Percentiles rank a stretch among this genome's conserved stretches.
These are phyloP conservation scores for Thecocarcelia acutangulata DNA, from an alignment of 2,888 invertebrate species.

Conservation along the genomic window DNA sequence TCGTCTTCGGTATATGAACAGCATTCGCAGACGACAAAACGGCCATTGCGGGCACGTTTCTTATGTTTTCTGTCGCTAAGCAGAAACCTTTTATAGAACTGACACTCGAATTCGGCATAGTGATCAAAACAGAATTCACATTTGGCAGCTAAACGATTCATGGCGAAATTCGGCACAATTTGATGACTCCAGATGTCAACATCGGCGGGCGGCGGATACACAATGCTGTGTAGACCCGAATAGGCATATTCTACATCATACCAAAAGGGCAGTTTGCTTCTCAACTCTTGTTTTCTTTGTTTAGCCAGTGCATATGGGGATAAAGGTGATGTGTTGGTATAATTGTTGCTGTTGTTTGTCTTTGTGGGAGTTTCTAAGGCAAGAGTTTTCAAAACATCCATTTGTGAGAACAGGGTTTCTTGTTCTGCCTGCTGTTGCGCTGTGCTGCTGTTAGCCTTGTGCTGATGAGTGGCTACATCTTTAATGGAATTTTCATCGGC, in stretches of 20 bases:
- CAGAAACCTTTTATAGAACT: slow-evolving; percentile 82
- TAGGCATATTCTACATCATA: slow-evolving; percentile 81
- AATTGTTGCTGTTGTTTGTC: neutral
- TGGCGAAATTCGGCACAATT: slow-evolving; percentile 80
- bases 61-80: slow-evolving; percentile 79
- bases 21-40: slow-evolving; percentile 85
- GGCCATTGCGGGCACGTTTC: slow-evolving; percentile 80
- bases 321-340: slow-evolving; percentile 5
- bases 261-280: slow-evolving; percentile 79
- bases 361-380: slow-evolving; percentile 58
- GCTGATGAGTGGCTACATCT: slow-evolving; percentile 35
- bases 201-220: slow-evolving; percentile 80
- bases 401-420: slow-evolving; percentile 63
- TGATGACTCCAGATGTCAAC: slow-evolving; percentile 80
- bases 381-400: slow-evolving; percentile 71
- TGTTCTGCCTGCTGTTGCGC: slow-evolving; percentile 30
- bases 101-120: slow-evolving; percentile 83
- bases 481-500: slow-evolving; percentile 68
- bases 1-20: slow-evolving; percentile 82
- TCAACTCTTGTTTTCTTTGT: slow-evolving; percentile 68
- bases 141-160: slow-evolving; percentile 81
- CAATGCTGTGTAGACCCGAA: slow-evolving; percentile 81
- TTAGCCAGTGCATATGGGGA: slow-evolving; percentile 20
- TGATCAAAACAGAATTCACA: slow-evolving; percentile 84
- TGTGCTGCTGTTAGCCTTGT: too few species aligned